These are phyloP conservation scores for Clostera curtula DNA, from an alignment of 2,888 invertebrate genomes.

Conservation along the genomic window DNA sequence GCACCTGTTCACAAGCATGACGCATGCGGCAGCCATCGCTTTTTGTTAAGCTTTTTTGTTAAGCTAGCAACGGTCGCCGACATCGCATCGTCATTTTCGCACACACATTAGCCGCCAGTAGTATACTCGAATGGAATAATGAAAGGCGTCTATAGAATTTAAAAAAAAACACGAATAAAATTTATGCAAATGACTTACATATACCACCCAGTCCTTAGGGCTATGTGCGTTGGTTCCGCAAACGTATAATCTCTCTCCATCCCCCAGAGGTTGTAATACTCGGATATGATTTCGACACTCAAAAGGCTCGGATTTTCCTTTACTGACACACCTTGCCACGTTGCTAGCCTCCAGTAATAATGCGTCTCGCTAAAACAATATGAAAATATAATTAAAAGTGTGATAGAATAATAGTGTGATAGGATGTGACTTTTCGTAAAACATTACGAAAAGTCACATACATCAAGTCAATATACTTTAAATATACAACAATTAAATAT, in stretches of 20 bases:
- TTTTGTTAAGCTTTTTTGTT: too few species aligned
- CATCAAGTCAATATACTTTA: too few species aligned
- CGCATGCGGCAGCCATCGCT: too few species aligned
- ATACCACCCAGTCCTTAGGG: conserved; percentile 78
- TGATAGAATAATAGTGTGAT: neutral
- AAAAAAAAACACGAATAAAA: neutral
- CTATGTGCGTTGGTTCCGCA: conserved; percentile 80
- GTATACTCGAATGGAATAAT: too few species aligned
- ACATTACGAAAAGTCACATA: too few species aligned
- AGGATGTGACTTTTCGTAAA: too few species aligned
- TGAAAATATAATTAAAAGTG: neutral
- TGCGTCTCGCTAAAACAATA: conserved; percentile 64
- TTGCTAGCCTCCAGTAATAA: conserved; percentile 75
- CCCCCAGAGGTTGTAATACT: conserved; percentile 78
- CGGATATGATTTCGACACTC: conserved; percentile 79
- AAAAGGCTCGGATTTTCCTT: conserved; percentile 79
- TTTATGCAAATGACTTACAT: conserved; percentile 65
- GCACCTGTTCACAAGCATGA: too few species aligned
- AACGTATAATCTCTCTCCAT: conserved; percentile 75
- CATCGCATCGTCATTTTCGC: too few species aligned
- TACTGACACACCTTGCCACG: conserved; percentile 76
- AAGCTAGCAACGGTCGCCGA: too few species aligned
- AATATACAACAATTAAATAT: too few species aligned
- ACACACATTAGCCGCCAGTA: too few species aligned
- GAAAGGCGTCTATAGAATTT: neutral